Conservation (phyloP, 1,140 invertebrate genomes). For the Agraylea sexmaculata region DNA sequence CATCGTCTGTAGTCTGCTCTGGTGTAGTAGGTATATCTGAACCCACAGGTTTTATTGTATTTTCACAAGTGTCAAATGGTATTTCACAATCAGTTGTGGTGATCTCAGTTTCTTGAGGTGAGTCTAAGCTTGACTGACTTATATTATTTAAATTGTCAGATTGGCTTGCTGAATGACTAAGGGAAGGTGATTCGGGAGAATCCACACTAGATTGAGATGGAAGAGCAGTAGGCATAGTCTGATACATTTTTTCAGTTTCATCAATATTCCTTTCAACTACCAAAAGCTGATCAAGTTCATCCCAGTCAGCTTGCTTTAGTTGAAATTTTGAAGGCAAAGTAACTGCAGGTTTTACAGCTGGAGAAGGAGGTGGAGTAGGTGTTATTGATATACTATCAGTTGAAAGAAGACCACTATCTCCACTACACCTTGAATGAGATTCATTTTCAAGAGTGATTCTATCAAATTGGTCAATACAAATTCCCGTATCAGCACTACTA, state of each 20-base stretch:
- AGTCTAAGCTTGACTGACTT: conserved; percentile 25
- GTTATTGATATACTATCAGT: conserved; percentile 15
- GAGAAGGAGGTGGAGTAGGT: conserved; percentile 24
- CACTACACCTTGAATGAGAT: conserved; percentile 12
- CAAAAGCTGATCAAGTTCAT: conserved; percentile 56
- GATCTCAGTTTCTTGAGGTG: conserved; percentile 22
- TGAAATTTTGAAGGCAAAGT: conserved; percentile 58
- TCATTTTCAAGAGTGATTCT: conserved; percentile 10
- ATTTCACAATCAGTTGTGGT: conserved; percentile 19
- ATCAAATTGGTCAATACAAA: conserved; percentile 15
- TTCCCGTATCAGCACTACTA: conserved; percentile 17
- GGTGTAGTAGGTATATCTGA: conserved; percentile 23
- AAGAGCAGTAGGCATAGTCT: conserved; percentile 57
- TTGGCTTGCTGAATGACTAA: conserved; percentile 24
- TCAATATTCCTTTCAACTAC: conserved; percentile 56
- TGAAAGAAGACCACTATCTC: conserved; percentile 19
- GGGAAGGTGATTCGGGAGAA: conserved; percentile 24
- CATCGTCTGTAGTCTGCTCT: conserved; percentile 7
- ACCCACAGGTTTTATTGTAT: conserved; percentile 21
- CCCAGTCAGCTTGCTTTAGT: conserved; percentile 52
- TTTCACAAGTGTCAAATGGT: conserved; percentile 14
- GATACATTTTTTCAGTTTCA: conserved; percentile 53
- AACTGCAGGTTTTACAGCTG: conserved; percentile 41
- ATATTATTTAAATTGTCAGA: conserved; percentile 25
- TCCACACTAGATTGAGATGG: conserved; percentile 43